phyloP scores from a whole-genome alignment of 2,113 vertebrate genomes.

The Mormoops blainvillei region DNA sequence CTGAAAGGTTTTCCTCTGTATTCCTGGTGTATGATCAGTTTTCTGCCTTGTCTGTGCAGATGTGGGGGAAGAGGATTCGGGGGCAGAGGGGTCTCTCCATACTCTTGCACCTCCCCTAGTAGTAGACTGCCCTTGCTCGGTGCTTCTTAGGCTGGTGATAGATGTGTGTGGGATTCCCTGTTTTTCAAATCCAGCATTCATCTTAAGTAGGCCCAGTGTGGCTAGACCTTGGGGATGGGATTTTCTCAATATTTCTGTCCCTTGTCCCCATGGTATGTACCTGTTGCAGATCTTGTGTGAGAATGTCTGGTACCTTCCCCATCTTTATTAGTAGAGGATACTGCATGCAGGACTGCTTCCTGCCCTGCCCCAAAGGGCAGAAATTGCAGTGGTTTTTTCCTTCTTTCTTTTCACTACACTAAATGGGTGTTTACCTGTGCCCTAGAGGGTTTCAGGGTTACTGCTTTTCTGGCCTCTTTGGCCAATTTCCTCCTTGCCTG shows the following conservation, averaged over 20 bases:
- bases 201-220: neutral
- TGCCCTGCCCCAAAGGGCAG: neutral
- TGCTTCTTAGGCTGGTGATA: neutral
- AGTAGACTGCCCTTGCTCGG: neutral
- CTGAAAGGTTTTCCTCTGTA: neutral
- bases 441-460: neutral
- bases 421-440: neutral
- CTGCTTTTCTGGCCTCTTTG: neutral
- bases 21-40: neutral
- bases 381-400: neutral
- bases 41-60: neutral
- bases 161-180: neutral
- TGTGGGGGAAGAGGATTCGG: neutral
- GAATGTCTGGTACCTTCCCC: neutral
- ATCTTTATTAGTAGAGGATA: neutral
- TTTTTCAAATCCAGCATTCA: neutral
- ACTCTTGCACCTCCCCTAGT: neutral
- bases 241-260: neutral
- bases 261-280: neutral
- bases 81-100: fast-evolving
- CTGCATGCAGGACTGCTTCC: neutral
- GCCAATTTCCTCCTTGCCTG: neutral
- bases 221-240: neutral
- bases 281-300: neutral
- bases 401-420: neutral